These are phyloP conservation scores for Aix galericulata DNA, from an alignment of 2,113 vertebrate species.

Conservation along the genomic window DNA sequence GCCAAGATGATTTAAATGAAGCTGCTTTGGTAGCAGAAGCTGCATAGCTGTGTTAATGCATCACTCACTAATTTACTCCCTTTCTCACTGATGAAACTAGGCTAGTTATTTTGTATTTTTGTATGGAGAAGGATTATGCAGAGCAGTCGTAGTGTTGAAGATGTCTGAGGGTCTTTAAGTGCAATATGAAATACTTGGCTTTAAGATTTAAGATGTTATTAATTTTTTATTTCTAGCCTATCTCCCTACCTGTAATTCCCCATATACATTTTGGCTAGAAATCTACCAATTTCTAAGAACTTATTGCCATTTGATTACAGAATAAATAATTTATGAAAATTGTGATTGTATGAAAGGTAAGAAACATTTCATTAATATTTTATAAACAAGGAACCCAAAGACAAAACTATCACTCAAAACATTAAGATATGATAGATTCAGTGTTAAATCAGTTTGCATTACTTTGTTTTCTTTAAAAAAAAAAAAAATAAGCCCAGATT, in stretches of 20 bases:
- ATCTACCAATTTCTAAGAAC: neutral
- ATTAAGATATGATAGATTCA: neutral
- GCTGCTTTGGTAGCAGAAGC: conserved; percentile 8
- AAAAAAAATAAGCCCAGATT: neutral
- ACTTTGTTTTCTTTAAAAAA: neutral
- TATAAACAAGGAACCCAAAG: conserved; percentile 1
- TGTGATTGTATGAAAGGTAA: neutral
- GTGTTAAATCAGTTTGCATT: neutral
- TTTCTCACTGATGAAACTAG: neutral
- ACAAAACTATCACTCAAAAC: neutral
- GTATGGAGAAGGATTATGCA: neutral
- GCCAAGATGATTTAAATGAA: neutral
- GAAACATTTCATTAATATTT: neutral
- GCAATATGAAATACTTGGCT: neutral
- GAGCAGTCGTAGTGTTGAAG: neutral
- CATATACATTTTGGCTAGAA: neutral
- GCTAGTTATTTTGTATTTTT: neutral
- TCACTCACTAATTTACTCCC: neutral
- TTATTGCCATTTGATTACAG: neutral
- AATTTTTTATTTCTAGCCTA: neutral
- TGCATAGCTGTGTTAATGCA: neutral
- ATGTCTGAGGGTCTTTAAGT: neutral
- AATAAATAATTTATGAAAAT: conserved; percentile 10
- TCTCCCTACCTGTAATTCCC: neutral
- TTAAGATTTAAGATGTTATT: neutral